phyloP scores from a whole-genome alignment of 92 coral and sea anemone species.

The Paramuricea clavata region DNA sequence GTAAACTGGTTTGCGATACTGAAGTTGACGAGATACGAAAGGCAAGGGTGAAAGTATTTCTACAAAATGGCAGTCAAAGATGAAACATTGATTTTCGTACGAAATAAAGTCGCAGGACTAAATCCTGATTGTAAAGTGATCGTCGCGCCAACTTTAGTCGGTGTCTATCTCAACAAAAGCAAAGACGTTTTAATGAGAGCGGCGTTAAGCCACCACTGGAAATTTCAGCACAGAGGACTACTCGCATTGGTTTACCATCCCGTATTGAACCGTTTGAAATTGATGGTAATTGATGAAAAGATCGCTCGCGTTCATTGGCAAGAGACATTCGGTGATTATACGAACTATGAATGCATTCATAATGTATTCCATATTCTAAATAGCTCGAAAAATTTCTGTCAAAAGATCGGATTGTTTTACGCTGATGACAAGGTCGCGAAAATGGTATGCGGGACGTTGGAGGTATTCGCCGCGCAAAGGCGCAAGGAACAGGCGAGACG shows the following conservation, averaged over 20 bases:
- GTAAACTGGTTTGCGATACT: no score
- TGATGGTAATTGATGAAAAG: constrained; percentile 77
- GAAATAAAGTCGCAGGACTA: constrained; percentile 70
- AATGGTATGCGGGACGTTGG: constrained; percentile 83
- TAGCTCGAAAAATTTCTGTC: constrained; percentile 85
- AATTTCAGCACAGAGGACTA: constrained; percentile 73
- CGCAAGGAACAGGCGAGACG: neutral
- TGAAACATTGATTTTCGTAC: constrained; percentile 71
- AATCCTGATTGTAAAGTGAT: constrained; percentile 79
- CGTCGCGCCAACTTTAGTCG: constrained; percentile 90
- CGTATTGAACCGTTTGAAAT: constrained; percentile 74
- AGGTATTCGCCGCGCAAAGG: constrained; percentile 79
- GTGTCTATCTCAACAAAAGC: constrained; percentile 79
- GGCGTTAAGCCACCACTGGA: constrained; percentile 84
- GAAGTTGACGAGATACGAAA: no score
- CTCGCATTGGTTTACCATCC: constrained; percentile 84
- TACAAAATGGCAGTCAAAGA: constrained; percentile 77
- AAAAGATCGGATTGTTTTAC: constrained; percentile 83
- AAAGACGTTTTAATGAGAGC: constrained; percentile 74
- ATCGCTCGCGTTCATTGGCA: constrained; percentile 80
- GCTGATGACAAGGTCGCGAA: constrained; percentile 86
- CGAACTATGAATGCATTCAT: constrained; percentile 84
- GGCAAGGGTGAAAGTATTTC: neutral
- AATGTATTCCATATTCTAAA: constrained; percentile 88
- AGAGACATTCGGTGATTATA: constrained; percentile 89